Conservation (phyloP, 2,797 vertebrate species). For the Chelon auratus region DNA sequence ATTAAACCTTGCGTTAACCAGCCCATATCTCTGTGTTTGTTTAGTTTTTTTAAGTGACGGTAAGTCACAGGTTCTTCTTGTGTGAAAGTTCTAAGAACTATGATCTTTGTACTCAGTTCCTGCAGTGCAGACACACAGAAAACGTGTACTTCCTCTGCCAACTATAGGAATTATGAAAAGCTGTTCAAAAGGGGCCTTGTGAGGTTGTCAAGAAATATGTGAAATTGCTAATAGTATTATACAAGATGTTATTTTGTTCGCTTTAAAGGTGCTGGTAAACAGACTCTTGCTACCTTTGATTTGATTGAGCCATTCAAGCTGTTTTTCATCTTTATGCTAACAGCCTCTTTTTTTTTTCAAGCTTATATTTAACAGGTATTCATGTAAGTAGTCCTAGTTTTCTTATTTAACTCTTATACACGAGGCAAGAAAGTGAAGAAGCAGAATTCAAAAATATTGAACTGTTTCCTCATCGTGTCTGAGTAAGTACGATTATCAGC, state of each 20-base stretch:
- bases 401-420: not conserved
- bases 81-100: no score
- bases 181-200: no score
- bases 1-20: no score
- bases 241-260: conserved; percentile 4
- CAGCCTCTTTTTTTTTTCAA: not conserved
- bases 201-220: conserved; percentile 27
- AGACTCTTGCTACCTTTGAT: conserved; percentile 13
- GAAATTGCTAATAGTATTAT: not conserved
- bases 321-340: conserved; percentile 1
- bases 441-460: not conserved
- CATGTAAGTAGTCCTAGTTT: not conserved
- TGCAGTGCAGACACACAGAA: no score
- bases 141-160: no score
- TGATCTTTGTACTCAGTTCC: no score
- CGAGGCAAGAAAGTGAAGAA: not conserved
- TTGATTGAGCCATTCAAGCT: not conserved
- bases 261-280: conserved; percentile 7
- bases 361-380: not conserved
- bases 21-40: no score
- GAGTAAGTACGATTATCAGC: not conserved
- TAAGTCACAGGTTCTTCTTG: no score
- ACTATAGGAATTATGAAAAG: no score
- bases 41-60: no score
- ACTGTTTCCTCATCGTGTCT: not conserved